Evolutionary conservation across 2,888 invertebrate species (phyloP), one percentile per base, ranked within the genome.

Genomic region (Axea sp.): DNA sequence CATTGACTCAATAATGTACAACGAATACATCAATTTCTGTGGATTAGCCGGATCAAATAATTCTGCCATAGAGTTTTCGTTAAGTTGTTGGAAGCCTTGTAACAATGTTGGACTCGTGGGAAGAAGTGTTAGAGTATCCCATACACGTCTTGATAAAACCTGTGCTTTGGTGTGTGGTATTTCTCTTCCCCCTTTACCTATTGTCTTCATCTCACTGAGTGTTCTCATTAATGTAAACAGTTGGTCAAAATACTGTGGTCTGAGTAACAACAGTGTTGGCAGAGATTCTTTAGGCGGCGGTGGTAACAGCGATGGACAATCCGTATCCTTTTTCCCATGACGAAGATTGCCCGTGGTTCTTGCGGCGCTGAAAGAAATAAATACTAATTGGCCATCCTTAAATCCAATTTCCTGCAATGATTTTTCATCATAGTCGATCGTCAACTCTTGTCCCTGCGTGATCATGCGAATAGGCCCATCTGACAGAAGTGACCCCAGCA

Each of bases 21-120:
- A 88, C 0, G 96, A 96, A 86, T 98, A 98, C 96, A 97, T 97
- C 51, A 98, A 91, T 85, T 96, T 96, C 88, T 97, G 97, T 0
- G 97, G 94, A 85, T 95, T 96, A 17, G 92, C 92, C 0, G 96
- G 95, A 88, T 97, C 95, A 6, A 98, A 90, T 0, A 97, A 88
- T 78, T 94, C 93, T 11, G 92, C 91, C 39, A 96, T 88, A 45
- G 92, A 91, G 6, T 90, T 90, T 80, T 92, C 92, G 4, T 88
- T 89, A 1, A 95, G 90, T 80, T 93, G 93, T 84, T 94, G 94
- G 84, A 97, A 96, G 1, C 94, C 95, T 82, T 94, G 92, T 31
- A 96, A 88, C 31, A 97, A 90, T 1, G 93, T 93, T 0, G 96
- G 96, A 88, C 95, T 96, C 0, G 97, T 95, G 0, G 98, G 97